Evolutionary conservation across 1,140 invertebrate species (phyloP), one percentile per base, ranked within the genome.

Genomic region (Drosophila dunni): DNA sequence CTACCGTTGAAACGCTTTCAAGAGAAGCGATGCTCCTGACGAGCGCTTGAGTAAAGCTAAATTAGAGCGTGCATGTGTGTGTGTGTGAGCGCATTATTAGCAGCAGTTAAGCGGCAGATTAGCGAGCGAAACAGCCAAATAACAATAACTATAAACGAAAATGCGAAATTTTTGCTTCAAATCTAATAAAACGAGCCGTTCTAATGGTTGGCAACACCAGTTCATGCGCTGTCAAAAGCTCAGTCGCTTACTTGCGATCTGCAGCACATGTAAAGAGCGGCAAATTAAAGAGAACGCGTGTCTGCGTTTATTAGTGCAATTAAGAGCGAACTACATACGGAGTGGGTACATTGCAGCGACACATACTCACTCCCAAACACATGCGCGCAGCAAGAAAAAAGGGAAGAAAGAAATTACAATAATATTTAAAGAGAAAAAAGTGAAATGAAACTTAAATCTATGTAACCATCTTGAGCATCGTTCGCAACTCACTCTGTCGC

Each of bases 381-480:
- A 33, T 15, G 61, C 7, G 66, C 42, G 62, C 13, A 65, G 40
- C 24, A 29, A 3, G 24, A 29, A 29, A 29, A 29, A 29, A 56
- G 17, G 17, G 17, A 2, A 20, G 17, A 72, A 57, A 42, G 42
- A 63, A 73, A 73, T 63, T 64, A 63, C 57, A 68, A 73, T 63
- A 75, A 69, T 64, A 60, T 45, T 74, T 74, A 78, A 74, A 58
- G 58, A 50, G 24, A 29, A 29, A 70, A 57, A 75, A 70, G 67
- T 79, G 68, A 76, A 72, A 72, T 79, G 57, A 67, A 76, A 76
- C 72, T 75, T 51, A 76, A 75, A 78, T 75, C 60, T 64, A 65
- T 58, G 67, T 29, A 45, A 17, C 13, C 57, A 57, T 50, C 61
- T 65, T 48, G 24, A 64, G 68, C 42, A 50, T 15, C 51, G 34